phyloP scores from a whole-genome alignment of 1,140 invertebrate genomes.

The Heliconius congener region DNA sequence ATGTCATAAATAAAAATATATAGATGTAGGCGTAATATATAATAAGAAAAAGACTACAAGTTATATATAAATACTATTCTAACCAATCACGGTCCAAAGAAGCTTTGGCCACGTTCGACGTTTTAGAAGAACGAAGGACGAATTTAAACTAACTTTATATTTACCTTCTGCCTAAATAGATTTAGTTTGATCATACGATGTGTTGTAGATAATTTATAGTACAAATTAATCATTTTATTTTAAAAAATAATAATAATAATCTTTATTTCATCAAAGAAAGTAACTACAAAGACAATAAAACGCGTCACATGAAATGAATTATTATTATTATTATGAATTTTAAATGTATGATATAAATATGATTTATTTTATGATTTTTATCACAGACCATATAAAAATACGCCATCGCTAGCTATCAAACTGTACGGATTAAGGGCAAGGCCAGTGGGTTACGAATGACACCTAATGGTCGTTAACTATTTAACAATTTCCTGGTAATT shows the following conservation, averaged over 20 bases:
- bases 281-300: no score
- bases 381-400: background rate
- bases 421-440: conserved; percentile 64
- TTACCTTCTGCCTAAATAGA: background rate
- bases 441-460: conserved; percentile 61
- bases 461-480: conserved; percentile 54
- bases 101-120: background rate
- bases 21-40: background rate
- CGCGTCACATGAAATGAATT: no score
- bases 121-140: background rate
- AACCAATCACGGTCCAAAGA: background rate
- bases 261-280: no score
- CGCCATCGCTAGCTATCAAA: conserved; percentile 4
- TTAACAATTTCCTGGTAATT: conserved; percentile 63
- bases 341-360: background rate
- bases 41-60: background rate
- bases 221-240: no score
- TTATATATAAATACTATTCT: background rate
- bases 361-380: background rate
- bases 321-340: no score
- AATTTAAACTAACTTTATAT: background rate
- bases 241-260: no score
- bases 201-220: background rate
- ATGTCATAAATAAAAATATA: background rate
- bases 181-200: background rate